These are phyloP conservation scores for Pachycephala philippinensis DNA, from an alignment of 2,113 vertebrate species.

Conservation along the genomic window DNA sequence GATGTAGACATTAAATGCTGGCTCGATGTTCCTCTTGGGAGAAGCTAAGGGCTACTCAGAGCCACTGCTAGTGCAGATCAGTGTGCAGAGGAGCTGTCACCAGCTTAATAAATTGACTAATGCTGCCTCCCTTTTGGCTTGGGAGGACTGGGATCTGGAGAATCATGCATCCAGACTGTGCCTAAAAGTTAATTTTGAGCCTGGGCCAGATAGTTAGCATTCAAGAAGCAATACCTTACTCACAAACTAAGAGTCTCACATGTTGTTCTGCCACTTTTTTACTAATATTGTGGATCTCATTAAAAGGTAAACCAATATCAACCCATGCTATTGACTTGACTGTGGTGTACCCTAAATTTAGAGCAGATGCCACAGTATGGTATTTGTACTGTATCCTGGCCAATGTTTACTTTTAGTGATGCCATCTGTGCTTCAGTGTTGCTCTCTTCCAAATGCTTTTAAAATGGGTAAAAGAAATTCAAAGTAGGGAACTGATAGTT, in stretches of 20 bases:
- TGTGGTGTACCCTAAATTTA: constrained; percentile 1
- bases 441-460: not conserved
- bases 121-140: not conserved
- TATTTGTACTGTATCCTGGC: constrained; percentile 28
- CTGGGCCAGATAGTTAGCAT: not conserved
- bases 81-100: not conserved
- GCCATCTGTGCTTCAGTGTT: not conserved
- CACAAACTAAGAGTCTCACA: not conserved
- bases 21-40: not conserved
- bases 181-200: not conserved
- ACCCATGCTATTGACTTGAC: not conserved
- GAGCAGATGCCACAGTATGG: not conserved
- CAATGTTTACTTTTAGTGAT: constrained; percentile 6
- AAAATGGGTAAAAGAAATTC: not conserved
- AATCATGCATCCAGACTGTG: not conserved
- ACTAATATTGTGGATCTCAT: not conserved
- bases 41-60: not conserved
- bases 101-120: not conserved
- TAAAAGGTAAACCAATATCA: constrained; percentile 44
- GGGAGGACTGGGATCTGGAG: not conserved
- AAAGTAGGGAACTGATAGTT: not conserved
- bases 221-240: not conserved
- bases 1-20: not conserved
- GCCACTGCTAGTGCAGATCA: not conserved
- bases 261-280: not conserved